Evolutionary conservation across 2,888 invertebrate genomes (phyloP), one percentile per base, ranked within the genome.

Genomic region (Volucella zonaria): DNA sequence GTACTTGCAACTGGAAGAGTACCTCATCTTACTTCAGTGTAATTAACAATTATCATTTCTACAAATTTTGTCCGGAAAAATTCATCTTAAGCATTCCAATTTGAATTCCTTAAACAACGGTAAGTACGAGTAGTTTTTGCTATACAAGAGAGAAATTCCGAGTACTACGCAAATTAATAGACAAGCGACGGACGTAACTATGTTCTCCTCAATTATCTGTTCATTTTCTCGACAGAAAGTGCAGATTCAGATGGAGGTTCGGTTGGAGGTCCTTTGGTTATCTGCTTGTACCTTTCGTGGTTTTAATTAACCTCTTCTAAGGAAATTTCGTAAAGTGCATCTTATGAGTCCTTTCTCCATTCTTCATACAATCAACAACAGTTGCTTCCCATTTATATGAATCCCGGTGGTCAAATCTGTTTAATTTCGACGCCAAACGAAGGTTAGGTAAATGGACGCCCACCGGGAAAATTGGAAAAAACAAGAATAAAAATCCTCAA

Each of bases 121-220:
- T 40, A 42, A 56, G 14, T 15, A 6, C 1, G 10, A 38, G 14
- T 49, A 40, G 40, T 47, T 58, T 59, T 40, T 11, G 1, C 59
- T 23, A 51, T 23, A 11, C 18, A 51, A 42, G 8, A 49, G n/a
- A 40, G 61, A 71, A 61, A 59, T 8, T 11, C 59, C 61, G 52
- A 51, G 71, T 61, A 61, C 49, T 52, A 71, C 61, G 61, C 61
- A 71, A 71, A 71, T 61, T 10, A 71, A 31, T 43, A 15, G 51
- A 49, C 18, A 23, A 51, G 0, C 31, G 31, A 23, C 51, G 51
- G 31, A 23, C 51, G 51, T 23, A 43, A 42, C 42, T 14, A 40
- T 58, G 45, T 12, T 45, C 23, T 15, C 38, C 14, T 49, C 45
- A 56, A 56, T 68, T 40, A n/a, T 51, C 59, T 18, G 18, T 42